These are phyloP conservation scores for Torymus texanus DNA, from an alignment of 2,888 invertebrate species.

Conservation along the genomic window DNA sequence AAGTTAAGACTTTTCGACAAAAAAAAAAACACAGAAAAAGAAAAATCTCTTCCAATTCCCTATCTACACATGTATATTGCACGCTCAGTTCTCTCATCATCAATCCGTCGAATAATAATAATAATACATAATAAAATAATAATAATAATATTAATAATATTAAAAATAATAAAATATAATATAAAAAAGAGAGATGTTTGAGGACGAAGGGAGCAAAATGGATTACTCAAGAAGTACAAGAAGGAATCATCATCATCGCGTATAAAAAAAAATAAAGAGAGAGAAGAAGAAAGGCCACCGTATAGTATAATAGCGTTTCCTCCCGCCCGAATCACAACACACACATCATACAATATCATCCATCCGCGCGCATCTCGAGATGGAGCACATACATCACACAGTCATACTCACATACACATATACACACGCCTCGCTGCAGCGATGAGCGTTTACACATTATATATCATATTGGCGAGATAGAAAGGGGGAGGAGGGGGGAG, in stretches of 20 bases:
- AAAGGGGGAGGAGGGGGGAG: background rate
- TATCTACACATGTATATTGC: constrained; percentile 56
- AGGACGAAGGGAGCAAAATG: background rate
- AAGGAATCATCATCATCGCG: background rate
- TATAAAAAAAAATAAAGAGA: constrained; percentile 26
- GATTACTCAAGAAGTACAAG: too few relatives aligned
- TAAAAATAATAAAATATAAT: constrained; percentile 7
- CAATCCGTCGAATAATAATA: constrained; percentile 30
- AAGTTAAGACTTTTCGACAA: background rate
- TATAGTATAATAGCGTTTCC: too few relatives aligned
- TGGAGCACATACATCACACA: too few relatives aligned
- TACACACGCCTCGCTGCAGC: too few relatives aligned
- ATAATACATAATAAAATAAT: constrained; percentile 42
- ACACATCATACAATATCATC: too few relatives aligned
- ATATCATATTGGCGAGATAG: too few relatives aligned
- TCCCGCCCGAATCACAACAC: too few relatives aligned
- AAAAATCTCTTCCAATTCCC: constrained; percentile 40
- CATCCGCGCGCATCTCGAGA: too few relatives aligned
- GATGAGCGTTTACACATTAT: too few relatives aligned
- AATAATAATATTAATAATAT: constrained; percentile 39
- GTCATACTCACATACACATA: too few relatives aligned
- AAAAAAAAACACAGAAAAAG: constrained; percentile 1
- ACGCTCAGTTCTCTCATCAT: constrained; percentile 46
- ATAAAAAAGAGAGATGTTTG: background rate
- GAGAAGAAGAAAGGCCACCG: too few relatives aligned